Conservation (phyloP, 1,140 invertebrate genomes). For the Drosophila ercepeae region DNA sequence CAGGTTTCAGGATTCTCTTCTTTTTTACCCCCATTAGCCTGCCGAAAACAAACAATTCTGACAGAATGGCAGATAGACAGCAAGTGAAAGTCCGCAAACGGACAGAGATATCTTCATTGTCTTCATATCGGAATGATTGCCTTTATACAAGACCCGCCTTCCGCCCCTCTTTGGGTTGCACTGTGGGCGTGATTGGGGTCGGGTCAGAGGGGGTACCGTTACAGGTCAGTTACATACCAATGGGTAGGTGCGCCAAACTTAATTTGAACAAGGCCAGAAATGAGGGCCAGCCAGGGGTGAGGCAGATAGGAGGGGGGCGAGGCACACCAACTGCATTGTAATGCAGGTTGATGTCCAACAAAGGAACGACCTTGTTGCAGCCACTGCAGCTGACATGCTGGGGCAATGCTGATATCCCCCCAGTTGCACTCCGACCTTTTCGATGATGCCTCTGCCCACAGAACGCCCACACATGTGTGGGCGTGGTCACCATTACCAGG, state of each 20-base stretch:
- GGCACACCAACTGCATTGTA: conserved; percentile 23
- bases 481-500: conserved; percentile 29
- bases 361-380: conserved; percentile 19
- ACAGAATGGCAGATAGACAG: conserved; percentile 7
- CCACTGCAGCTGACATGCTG: conserved; percentile 33
- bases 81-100: conserved; percentile 1
- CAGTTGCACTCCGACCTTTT: not conserved
- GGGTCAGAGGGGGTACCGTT: conserved; percentile 19
- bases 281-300: not conserved
- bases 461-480: conserved; percentile 5
- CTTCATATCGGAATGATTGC: not conserved
- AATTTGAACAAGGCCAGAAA: conserved; percentile 11
- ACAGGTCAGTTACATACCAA: conserved; percentile 14
- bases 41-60: conserved; percentile 29
- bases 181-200: conserved; percentile 13
- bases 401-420: conserved; percentile 5
- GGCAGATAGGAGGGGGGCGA: not conserved
- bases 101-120: conserved; percentile 25
- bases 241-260: conserved; percentile 28
- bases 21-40: not conserved
- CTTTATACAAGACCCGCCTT: not conserved
- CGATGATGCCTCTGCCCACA: not conserved
- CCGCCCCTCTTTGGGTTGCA: conserved; percentile 7
- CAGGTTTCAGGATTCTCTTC: not conserved
- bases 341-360: conserved; percentile 26